These are phyloP conservation scores for Chloromyia formosa DNA, from an alignment of 2,888 invertebrate genomes.

Conservation along the genomic window DNA sequence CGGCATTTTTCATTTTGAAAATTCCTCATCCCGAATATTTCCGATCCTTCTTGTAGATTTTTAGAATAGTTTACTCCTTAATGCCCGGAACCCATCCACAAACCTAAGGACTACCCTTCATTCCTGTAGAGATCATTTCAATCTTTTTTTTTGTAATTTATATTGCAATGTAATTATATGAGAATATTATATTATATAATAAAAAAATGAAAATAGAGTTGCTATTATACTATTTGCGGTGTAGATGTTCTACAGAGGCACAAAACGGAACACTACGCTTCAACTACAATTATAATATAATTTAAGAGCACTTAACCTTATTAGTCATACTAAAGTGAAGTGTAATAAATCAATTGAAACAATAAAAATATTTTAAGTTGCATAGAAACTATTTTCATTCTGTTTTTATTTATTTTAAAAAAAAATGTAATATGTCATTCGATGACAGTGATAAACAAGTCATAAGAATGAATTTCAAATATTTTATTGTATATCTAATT, in stretches of 20 bases:
- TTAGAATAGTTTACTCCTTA: conserved; percentile 1
- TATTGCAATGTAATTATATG: conserved; percentile 47
- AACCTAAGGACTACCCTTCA: conserved; percentile 2
- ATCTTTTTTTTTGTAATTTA: conserved; percentile 45
- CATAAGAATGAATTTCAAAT: too few relatives aligned
- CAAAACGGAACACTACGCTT: conserved; percentile 37
- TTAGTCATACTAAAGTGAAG: conserved; percentile 46
- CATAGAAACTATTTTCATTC: conserved; percentile 31
- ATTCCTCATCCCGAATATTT: background rate
- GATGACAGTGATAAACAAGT: too few relatives aligned
- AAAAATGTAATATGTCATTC: too few relatives aligned
- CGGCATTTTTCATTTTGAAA: conserved; percentile 27
- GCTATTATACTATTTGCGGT: conserved; percentile 39
- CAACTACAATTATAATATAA: conserved; percentile 35
- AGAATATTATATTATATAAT: conserved; percentile 32
- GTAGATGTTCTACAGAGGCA: conserved; percentile 37
- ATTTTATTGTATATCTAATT: too few relatives aligned
- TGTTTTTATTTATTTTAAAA: background rate
- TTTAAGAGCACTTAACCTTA: conserved; percentile 44
- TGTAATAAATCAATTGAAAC: conserved; percentile 44
- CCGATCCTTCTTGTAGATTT: conserved; percentile 1
- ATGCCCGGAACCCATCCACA: background rate
- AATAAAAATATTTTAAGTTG: conserved; percentile 46
- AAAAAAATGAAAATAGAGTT: conserved; percentile 37
- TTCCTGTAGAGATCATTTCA: conserved; percentile 10